Base-by-base conservation (phyloP, 2,888 invertebrate species). In the Drosophila prolongata region DNA sequence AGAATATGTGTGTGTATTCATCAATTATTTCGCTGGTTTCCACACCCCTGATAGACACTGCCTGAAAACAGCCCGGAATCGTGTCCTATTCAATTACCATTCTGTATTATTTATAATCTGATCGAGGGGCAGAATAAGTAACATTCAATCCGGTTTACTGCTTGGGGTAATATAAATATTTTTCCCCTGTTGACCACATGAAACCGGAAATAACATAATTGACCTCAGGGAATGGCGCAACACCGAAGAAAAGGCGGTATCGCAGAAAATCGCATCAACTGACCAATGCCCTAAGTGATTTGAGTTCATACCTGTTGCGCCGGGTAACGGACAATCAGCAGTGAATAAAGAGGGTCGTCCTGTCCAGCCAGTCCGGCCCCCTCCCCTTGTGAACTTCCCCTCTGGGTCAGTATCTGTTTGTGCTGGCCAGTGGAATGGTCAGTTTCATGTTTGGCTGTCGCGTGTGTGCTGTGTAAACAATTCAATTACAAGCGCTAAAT, bases 151-250 rank as follows among this genome's bases (percentile, higher is more conserved):
- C 62, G 53, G 50, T 57, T 64, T 57, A 8, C 55, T 57, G 56
- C 88, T 79, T 49, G 38, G 83, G 79, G 46, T 40, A 70, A 83
- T 74, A 79, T 70, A 74, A 75, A 70, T 55, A 68, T 76, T 61
- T 77, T 62, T 37, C 58, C 27, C 68, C 55, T 50, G 67, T 55
- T 78, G 74, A 76, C 78, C 78, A 78, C 79, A 81, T 46, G 49
- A 77, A 75, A 85, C 89, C 85, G 87, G 86, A 86, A 85, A 89
- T 80, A 85, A 89, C 60, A 69, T 80, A 87, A 86, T 89, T 87
- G 88, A 85, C 89, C 87, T 74, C 75, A 56, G 86, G 89, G 86
- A 85, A 80, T 60, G 59, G 44, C 52, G 54, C 47, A 40, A 44
- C 47, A 49, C 59, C 44, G 37, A 6, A 57, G 35, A 58, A 71